Evolutionary conservation across 2,113 vertebrate genomes (phyloP).

Genomic region (Bubo scandiacus): DNA sequence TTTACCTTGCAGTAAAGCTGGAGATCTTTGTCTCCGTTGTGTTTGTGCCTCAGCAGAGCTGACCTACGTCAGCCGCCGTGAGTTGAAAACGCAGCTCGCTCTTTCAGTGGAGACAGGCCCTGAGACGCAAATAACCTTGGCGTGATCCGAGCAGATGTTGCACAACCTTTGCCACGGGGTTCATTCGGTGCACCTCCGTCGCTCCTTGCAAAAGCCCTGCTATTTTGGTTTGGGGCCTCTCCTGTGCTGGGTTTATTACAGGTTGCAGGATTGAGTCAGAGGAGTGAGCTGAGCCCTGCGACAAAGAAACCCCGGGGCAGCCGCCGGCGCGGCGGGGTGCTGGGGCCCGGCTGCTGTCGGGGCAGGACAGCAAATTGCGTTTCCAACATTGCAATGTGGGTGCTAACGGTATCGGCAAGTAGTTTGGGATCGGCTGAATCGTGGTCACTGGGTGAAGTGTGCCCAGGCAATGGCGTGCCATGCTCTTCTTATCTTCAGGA

Average conservation of each 20-base stretch:
- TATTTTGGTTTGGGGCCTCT: not conserved
- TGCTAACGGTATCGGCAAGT: accelerated
- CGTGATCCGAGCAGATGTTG: not conserved
- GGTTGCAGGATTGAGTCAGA: not conserved
- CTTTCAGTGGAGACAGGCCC: not conserved
- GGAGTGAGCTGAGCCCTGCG: not conserved
- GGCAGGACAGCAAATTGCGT: accelerated
- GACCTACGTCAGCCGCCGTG: not conserved
- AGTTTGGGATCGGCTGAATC: not conserved
- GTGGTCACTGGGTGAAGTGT: not conserved
- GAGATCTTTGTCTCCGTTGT: not conserved
- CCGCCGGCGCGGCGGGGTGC: accelerated
- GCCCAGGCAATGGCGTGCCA: accelerated
- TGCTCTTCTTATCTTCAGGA: not conserved
- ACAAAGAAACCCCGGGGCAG: not conserved
- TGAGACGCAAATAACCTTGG: not conserved
- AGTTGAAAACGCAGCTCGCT: not conserved
- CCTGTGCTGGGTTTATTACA: not conserved
- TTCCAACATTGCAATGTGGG: accelerated
- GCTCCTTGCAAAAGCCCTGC: not conserved
- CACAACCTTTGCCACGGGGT: not conserved
- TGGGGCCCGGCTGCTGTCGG: accelerated
- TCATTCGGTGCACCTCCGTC: not conserved
- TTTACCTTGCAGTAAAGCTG: not conserved
- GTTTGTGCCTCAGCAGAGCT: not conserved